These are phyloP conservation scores for Anoncus sp. DNA, from an alignment of 2,888 invertebrate species.

Conservation along the genomic window DNA sequence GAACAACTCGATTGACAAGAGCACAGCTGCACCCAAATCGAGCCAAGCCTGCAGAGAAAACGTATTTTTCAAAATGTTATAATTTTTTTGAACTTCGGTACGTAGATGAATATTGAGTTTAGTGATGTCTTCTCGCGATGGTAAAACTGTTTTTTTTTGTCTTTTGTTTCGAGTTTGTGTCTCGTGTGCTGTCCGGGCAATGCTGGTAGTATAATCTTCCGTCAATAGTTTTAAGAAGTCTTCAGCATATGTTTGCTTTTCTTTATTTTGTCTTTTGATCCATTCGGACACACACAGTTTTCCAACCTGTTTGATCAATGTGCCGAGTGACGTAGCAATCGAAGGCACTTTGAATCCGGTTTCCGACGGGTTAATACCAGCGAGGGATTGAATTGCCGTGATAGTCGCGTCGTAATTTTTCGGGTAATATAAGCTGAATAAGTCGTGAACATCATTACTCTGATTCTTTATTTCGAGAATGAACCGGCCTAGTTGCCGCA, in stretches of 20 bases:
- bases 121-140: constrained; percentile 41
- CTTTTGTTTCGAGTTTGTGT: constrained; percentile 29
- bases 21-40: constrained; percentile 22
- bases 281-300: constrained; percentile 38
- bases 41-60: constrained; percentile 37
- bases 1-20: constrained; percentile 56
- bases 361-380: constrained; percentile 30
- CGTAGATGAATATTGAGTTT: constrained; percentile 34
- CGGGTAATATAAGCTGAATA: constrained; percentile 47
- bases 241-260: constrained; percentile 44
- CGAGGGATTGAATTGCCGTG: constrained; percentile 40
- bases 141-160: constrained; percentile 36
- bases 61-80: constrained; percentile 25
- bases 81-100: constrained; percentile 15
- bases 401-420: constrained; percentile 47
- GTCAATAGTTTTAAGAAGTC: constrained; percentile 55
- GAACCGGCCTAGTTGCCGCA: constrained; percentile 44
- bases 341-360: constrained; percentile 42
- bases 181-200: constrained; percentile 54
- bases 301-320: constrained; percentile 54
- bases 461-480: constrained; percentile 27
- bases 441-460: constrained; percentile 32
- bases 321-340: constrained; percentile 53
- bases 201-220: constrained; percentile 36
- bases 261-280: constrained; percentile 44